A percentile compares a stretch with the other conserved stretches of the same genome.
phyloP scores from a whole-genome alignment of 2,113 vertebrate genomes.

The Marmota flaviventris region DNA sequence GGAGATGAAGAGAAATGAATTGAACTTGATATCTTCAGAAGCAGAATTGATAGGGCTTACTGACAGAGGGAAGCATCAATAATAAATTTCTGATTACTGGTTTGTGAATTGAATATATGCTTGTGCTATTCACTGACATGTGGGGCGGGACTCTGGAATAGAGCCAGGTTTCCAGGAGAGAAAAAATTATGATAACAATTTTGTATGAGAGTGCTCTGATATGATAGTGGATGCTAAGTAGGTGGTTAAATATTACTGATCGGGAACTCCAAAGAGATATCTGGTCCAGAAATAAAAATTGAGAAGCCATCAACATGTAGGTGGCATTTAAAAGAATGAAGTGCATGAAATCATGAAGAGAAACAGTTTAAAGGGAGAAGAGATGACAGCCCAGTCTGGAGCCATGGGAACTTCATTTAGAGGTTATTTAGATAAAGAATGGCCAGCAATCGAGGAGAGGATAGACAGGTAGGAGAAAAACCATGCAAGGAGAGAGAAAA shows the following conservation, averaged over 20 bases:
- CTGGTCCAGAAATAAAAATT: conserved; percentile 54
- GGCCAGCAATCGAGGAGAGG: neutral
- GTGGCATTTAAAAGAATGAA: conserved; percentile 50
- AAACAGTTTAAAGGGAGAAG: conserved; percentile 42
- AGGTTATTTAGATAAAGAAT: neutral
- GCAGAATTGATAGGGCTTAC: neutral
- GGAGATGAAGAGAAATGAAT: neutral
- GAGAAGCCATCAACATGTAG: conserved; percentile 25
- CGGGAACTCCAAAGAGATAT: conserved; percentile 45
- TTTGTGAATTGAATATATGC: conserved; percentile 40
- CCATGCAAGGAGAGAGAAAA: neutral
- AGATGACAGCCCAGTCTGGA: neutral
- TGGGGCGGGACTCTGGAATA: neutral
- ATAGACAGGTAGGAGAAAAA: neutral
- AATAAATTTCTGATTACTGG: conserved; percentile 34
- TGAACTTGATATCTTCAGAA: conserved; percentile 46
- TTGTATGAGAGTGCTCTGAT: conserved; percentile 39
- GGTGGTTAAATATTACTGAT: conserved; percentile 13
- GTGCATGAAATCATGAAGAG: conserved; percentile 6
- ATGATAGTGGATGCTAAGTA: neutral
- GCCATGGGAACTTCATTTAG: neutral
- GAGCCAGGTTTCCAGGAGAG: neutral
- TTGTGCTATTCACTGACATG: neutral
- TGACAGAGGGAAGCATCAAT: neutral
- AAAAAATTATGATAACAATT: conserved; percentile 22